Base-by-base conservation (phyloP, 2,113 vertebrate species). In the Clarias gariepinus region DNA sequence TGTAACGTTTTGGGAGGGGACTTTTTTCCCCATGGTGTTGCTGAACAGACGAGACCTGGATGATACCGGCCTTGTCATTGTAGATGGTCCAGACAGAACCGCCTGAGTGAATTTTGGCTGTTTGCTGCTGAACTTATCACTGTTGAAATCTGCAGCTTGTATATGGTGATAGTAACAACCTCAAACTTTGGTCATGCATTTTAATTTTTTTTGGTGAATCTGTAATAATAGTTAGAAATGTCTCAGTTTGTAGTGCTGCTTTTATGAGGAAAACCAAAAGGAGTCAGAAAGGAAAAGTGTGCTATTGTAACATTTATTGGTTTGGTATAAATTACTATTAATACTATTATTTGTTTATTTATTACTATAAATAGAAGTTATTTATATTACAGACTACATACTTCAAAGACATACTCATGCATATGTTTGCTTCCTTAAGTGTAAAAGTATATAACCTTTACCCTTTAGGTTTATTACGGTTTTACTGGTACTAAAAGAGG, bases 1-100 rank as follows among this genome's bases (percentile, higher is more conserved):
- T 79, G 55, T 57, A 84, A 52, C 16, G 28, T 79, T 84, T 47
- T 78, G 58, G 76, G 41, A 84, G 57, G 52, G 60, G 58, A 79
- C 1, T 15, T 87, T 73, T 64, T 41, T 21, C n/a, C 21, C 55
- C 8, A 47, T 47, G 64, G 81, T 88, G 36, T n/a, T 68, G 58
- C 28, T 55, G 63, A 89, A 55, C 13, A 58, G 13, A 81, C 4
- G 23, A 64, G 57, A 85, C 84, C 2, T 57, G 10, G 47, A 83
- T 28, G 61, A 83, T 69, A 68, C 78, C 9, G 21, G 19, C 5
- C 78, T 61, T 25, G 30, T 81, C 78, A 25, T 13, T 36, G 58
- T 60, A 30, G 19, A 79, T 3, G 28, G 60, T 33, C 78, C 78
- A 33, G 55, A 79, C 53, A 79, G n/a, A 33, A 58, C 28, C 21